phyloP scores from a whole-genome alignment of 2,797 vertebrate genomes.

The Pelobates cultripes region DNA sequence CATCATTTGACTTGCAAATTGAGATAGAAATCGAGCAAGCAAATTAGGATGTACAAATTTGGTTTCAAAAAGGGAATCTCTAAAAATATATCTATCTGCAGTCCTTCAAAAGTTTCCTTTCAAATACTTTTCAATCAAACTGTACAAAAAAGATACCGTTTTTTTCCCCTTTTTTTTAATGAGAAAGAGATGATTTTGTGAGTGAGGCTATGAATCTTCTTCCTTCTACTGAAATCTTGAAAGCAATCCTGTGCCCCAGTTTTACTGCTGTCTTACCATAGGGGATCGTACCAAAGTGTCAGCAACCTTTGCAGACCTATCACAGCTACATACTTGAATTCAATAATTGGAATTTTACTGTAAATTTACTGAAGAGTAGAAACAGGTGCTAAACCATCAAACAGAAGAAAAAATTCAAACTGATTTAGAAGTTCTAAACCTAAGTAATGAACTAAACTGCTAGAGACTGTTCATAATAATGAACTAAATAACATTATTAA shows the following conservation, averaged over 20 bases:
- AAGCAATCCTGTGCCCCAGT: constrained; percentile 17
- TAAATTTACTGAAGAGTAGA: constrained; percentile 20
- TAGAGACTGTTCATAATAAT: no score
- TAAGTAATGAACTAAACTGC: no score
- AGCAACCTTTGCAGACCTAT: constrained; percentile 45
- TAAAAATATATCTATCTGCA: constrained; percentile 18
- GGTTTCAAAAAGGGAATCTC: constrained; percentile 23
- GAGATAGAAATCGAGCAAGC: constrained; percentile 22
- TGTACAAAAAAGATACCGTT: constrained; percentile 25
- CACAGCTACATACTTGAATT: constrained; percentile 17
- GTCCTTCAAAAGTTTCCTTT: constrained; percentile 49
- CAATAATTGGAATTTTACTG: constrained; percentile 28
- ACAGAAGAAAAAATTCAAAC: no score
- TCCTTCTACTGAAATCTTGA: constrained; percentile 33
- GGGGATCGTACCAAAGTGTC: constrained; percentile 9
- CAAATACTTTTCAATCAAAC: constrained; percentile 34
- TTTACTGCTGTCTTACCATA: constrained; percentile 34
- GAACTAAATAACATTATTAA: no score
- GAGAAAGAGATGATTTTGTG: constrained; percentile 44
- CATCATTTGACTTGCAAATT: constrained; percentile 44
- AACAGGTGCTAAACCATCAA: no score
- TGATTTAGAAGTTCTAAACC: no score
- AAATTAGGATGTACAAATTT: constrained; percentile 37
- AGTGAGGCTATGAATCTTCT: constrained; percentile 43
- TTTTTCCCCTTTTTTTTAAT: constrained; percentile 27